Conservation (phyloP, 2,113 vertebrate genomes). For the Motacilla alba region DNA sequence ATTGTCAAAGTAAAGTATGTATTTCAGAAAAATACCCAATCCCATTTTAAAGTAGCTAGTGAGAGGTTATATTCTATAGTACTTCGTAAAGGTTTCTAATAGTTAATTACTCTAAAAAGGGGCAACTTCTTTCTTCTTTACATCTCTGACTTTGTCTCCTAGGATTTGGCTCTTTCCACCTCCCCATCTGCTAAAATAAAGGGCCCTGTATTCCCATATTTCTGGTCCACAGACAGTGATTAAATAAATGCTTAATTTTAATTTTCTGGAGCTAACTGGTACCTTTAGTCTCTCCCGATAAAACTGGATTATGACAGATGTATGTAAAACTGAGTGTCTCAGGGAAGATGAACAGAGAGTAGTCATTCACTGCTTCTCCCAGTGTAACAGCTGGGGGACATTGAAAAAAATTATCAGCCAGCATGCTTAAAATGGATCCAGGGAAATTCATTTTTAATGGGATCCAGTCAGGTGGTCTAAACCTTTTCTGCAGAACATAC, state of each 20-base stretch:
- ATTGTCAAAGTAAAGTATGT: not conserved
- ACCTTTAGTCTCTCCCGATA: not conserved
- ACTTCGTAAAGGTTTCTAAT: not conserved
- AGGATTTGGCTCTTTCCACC: not conserved
- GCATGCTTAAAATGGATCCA: not conserved
- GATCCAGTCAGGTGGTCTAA: not conserved
- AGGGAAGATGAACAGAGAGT: not conserved
- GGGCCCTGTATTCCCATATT: not conserved
- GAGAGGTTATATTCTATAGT: not conserved
- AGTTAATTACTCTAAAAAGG: not conserved
- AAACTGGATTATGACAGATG: not conserved
- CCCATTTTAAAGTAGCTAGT: not conserved
- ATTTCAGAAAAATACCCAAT: not conserved
- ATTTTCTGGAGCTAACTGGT: not conserved
- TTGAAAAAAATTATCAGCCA: not conserved
- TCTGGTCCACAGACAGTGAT: not conserved
- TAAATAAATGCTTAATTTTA: not conserved
- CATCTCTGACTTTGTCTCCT: not conserved
- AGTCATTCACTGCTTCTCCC: not conserved
- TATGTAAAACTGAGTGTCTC: not conserved
- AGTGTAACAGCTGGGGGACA: not conserved
- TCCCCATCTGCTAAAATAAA: not conserved
- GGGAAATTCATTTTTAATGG: not conserved
- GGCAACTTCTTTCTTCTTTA: not conserved
- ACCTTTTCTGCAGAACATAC: not conserved